Evolutionary conservation across 2,888 invertebrate species (phyloP), one percentile per base, ranked within the genome.

Genomic region (Cenopis cana): DNA sequence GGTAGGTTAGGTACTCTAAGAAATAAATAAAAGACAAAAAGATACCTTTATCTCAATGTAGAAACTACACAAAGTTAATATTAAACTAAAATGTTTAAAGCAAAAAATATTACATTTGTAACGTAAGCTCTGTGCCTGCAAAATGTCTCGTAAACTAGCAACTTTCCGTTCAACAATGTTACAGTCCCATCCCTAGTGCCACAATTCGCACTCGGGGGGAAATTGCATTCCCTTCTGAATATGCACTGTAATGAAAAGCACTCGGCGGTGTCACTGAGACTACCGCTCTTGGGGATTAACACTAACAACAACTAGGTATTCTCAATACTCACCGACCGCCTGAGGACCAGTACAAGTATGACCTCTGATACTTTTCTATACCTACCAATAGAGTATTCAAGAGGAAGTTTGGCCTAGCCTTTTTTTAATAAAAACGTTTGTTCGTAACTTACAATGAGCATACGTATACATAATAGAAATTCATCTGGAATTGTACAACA

Each of bases 181-280:
- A 41, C 59, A 70, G 33, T 76, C 76, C 71, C 81, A 73, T 77
- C 81, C 75, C 81, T 81, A 79, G 76, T 76, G 76, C 77, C 74
- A 77, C 74, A 76, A 79, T 83, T 82, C 79, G 76, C 81, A 80
- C 78, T 85, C 74, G 79, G 74, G 78, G 80, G 84, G 81, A 85
- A 89, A 90, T 89, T 89, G 84, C 84, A 87, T 89, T 88, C 84
- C 78, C 77, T 75, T 77, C 76, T 82, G 83, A 86, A 86, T 84
- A 81, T 82, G 82, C 83, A 80, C 82, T 83, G 80, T 86, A 85
- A 87, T 89, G 88, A 89, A 90, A 87, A 86, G 85, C 85, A 79
- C 85, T 88, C 79, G 76, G 76, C 75, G 76, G 83, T 83, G 85
- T 81, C 85, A 88, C 84, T 84, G 84, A 81, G 77, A 79, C 81